Percentiles rank a stretch among this genome's conserved stretches.
Conservation (phyloP, 2,797 vertebrate species). For the Sebastes itinus region DNA sequence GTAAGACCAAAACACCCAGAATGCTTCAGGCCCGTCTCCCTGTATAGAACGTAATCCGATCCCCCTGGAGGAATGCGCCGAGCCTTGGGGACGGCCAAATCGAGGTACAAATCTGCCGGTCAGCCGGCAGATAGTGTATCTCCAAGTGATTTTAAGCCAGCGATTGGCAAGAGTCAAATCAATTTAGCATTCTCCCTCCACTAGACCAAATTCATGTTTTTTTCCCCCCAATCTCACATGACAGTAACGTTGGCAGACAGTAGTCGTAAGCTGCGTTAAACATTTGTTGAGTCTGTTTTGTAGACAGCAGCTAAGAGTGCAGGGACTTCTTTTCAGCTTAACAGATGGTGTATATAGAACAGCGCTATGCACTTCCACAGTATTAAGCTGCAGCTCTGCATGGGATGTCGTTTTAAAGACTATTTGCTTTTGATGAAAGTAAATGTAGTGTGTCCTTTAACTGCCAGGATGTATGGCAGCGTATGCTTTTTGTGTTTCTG, state of each 20-base stretch:
- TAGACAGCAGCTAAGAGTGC: slow-evolving; percentile 47
- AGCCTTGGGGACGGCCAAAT: slow-evolving; percentile 75
- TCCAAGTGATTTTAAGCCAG: slow-evolving; percentile 61
- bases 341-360: slow-evolving; percentile 65
- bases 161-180: slow-evolving; percentile 45
- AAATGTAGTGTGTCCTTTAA: slow-evolving; percentile 33
- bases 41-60: slow-evolving; percentile 77
- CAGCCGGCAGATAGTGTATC: slow-evolving; percentile 69
- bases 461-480: not conserved
- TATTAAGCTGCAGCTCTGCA: slow-evolving; percentile 28
- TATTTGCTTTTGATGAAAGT: slow-evolving; percentile 39
- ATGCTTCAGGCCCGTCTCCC: slow-evolving; percentile 64
- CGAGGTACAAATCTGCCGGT: slow-evolving; percentile 73
- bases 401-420: slow-evolving; percentile 27
- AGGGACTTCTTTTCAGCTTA: slow-evolving; percentile 49
- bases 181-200: slow-evolving; percentile 19
- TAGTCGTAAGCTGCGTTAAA: slow-evolving; percentile 40
- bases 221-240: slow-evolving; percentile 34
- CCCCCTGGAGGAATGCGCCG: slow-evolving; percentile 71
- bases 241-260: slow-evolving; percentile 29
- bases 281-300: slow-evolving; percentile 50
- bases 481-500: slow-evolving; percentile 15
- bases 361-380: slow-evolving; percentile 33
- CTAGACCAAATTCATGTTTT: slow-evolving; percentile 7
- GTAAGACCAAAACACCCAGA: slow-evolving; percentile 64